A percentile compares a stretch with the other conserved stretches of the same genome.
phyloP scores from a whole-genome alignment of 1,140 invertebrate species.

The Tigriopus japonicus region DNA sequence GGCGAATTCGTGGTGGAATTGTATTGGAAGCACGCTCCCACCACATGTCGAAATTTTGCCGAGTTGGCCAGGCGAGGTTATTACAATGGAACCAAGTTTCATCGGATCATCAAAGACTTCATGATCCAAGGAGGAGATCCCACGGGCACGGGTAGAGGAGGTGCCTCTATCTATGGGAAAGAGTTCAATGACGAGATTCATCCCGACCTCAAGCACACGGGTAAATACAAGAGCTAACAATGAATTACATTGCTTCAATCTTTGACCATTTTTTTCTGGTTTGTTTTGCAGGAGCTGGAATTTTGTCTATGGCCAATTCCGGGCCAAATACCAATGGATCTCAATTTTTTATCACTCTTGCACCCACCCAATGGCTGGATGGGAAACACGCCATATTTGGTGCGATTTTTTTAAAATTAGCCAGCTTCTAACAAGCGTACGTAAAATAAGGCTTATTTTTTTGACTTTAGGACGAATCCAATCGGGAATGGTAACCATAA shows the following conservation, averaged over 20 bases:
- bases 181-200: slow-evolving; percentile 91
- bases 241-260: neutral
- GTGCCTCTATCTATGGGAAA: slow-evolving; percentile 86
- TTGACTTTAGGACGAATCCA: slow-evolving; percentile 40
- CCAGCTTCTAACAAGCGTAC: too few species aligned
- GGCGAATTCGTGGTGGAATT: slow-evolving; percentile 75
- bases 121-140: slow-evolving; percentile 55
- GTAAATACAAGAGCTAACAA: slow-evolving; percentile 27
- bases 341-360: slow-evolving; percentile 94
- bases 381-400: slow-evolving; percentile 95
- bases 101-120: slow-evolving; percentile 65
- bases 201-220: slow-evolving; percentile 81
- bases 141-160: slow-evolving; percentile 82
- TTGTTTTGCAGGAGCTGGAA: slow-evolving; percentile 42
- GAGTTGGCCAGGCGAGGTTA: slow-evolving; percentile 77
- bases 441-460: neutral
- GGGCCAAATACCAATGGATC: slow-evolving; percentile 92
- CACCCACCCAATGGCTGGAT: slow-evolving; percentile 92
- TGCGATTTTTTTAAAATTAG: slow-evolving; percentile 1
- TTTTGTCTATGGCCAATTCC: slow-evolving; percentile 72
- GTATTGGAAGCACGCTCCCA: slow-evolving; percentile 94
- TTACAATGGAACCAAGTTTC: slow-evolving; percentile 82
- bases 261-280: slow-evolving; percentile 24
- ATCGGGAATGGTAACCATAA: slow-evolving; percentile 70
- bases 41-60: slow-evolving; percentile 89